Base-by-base conservation (phyloP, 2,113 vertebrate genomes). In the Indicator maculatus region DNA sequence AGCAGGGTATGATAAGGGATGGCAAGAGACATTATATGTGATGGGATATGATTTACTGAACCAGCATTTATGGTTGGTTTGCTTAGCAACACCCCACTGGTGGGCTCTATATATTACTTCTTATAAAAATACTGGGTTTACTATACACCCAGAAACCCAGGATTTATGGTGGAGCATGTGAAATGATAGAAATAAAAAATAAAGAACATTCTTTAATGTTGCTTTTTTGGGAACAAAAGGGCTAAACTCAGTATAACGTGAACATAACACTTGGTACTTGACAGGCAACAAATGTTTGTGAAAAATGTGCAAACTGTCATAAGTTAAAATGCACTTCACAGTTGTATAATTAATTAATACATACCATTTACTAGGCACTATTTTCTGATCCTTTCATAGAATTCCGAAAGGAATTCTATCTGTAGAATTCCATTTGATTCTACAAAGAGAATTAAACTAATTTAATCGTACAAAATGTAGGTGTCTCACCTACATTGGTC, bases 31-130 rank as follows among this genome's bases (percentile, higher is more conserved):
- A n/a, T 36, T 60, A n/a, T 24, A 31, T 69, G 52, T 82, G 93
- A 93, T 71, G 64, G 73, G 52, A 41, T 59, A 64, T 89, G 94
- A 92, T 92, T 91, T 93, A 95, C 64, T 83, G 83, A 90, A 80
- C 56, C 77, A 59, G 44, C 67, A 33, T 93, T 89, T 88, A 93
- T 71, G 55, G 45, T 14, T 74, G 71, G 33, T 89, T 94, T 92
- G 64, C 87, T 85, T 91, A 93, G 91, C 89, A 93, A 59, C 77
- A 80, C 17, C 45, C 3, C 84, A 91, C 78, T 85, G 71, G 59
- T 89, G 55, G n/a, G 41, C 30, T 85, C 31, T 45, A 45, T 88
- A 73, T 91, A 93, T 84, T 92, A 41, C 41, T 55, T 92, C 84
- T 87, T 79, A 66, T 59, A 93, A 94, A 95, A 93, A 90, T 63